Base-by-base conservation (phyloP, 2,797 vertebrate genomes). In the Choloepus didactylus region DNA sequence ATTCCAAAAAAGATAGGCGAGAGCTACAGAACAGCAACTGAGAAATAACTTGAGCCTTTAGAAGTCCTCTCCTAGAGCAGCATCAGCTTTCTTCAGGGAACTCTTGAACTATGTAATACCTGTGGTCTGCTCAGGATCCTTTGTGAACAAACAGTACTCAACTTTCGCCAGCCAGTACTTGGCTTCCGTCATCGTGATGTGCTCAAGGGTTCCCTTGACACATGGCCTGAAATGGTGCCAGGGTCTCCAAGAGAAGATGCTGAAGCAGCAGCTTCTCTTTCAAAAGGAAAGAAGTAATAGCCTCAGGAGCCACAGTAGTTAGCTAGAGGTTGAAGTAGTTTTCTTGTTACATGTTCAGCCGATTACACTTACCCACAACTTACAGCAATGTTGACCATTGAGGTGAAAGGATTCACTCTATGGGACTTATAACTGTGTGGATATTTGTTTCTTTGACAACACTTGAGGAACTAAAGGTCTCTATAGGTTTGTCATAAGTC, bases 251-350 rank as follows among this genome's bases (percentile, higher is more conserved):
- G 35, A 87, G 87, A 93, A 92, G 73, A 83, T 97, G 92, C 8
- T 29, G 94, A 97, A 97, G 95, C 51, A 97, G 87, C 69, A 87
- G 93, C 95, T 96, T 91, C 75, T 93, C 77, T 93, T 93, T 94
- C 59, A 89, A 85, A 75, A 92, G 81, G 31, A 80, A 88, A 86
- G 92, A 89, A 41, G 8, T 54, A 93, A 89, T 87, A 85, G 54
- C 66, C 35, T 95, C 80, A 69, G 62, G 72, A 96, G 82, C 73
- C 88, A 96, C 95, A 41, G 91, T 51, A 1, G 89, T 81, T 49
- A 97, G 86, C 82, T 91, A 86, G 96, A 95, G 92, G 6, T 56
- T 96, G 93, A 97, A 91, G 73, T 73, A 3, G 0, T 95, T 87
- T 62, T 77, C 82, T 96, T 96, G 86, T 31, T 72, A 86, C 95